These are phyloP conservation scores for Rhagophthalmus giganteus DNA, from an alignment of 2,888 invertebrate genomes.

Conservation along the genomic window DNA sequence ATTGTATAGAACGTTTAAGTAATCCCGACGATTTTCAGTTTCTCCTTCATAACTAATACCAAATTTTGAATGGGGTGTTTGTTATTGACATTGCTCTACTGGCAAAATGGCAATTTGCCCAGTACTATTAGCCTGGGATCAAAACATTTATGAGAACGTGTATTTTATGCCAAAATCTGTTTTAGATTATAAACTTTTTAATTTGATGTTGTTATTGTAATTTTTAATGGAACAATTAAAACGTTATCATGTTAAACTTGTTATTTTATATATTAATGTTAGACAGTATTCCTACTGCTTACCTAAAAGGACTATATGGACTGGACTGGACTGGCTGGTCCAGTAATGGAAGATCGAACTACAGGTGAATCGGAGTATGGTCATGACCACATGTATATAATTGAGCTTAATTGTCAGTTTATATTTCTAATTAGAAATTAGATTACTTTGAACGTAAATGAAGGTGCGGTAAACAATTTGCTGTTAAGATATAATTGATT, in stretches of 20 bases:
- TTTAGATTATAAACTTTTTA: conserved; percentile 45
- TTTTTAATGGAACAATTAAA: conserved; percentile 54
- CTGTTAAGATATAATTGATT: conserved; percentile 50
- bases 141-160: conserved; percentile 37
- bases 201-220: conserved; percentile 56
- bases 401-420: conserved; percentile 52
- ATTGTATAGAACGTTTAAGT: conserved; percentile 27
- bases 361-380: conserved; percentile 51
- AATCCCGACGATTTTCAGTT: conserved; percentile 17
- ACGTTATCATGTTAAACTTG: conserved; percentile 56
- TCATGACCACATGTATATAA: conserved; percentile 47
- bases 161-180: conserved; percentile 48
- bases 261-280: conserved; percentile 52
- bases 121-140: conserved; percentile 37
- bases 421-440: conserved; percentile 49
- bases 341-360: conserved; percentile 47
- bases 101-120: conserved; percentile 34
- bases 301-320: conserved; percentile 24
- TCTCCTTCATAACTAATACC: conserved; percentile 14
- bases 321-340: conserved; percentile 42
- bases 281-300: too few relatives aligned
- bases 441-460: conserved; percentile 53
- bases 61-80: conserved; percentile 48
- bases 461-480: conserved; percentile 53
- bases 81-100: conserved; percentile 39